A percentile compares a stretch with the other conserved stretches of the same genome.
Evolutionary conservation across 2,797 vertebrate genomes (phyloP).

Genomic region (Cynopterus sphinx): DNA sequence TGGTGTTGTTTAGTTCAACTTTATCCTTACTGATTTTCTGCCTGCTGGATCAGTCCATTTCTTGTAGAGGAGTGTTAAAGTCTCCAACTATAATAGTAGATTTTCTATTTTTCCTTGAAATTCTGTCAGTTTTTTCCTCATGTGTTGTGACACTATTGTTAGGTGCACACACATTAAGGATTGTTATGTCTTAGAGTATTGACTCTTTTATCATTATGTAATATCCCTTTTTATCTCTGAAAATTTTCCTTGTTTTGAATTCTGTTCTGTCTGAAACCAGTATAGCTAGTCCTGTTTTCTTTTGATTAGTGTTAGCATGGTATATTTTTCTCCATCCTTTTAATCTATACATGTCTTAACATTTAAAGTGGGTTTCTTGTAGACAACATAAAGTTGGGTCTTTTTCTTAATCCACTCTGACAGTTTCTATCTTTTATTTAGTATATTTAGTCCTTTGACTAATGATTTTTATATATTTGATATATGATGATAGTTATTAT

Average conservation of each 20-base stretch:
- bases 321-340: neutral
- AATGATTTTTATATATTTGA: neutral
- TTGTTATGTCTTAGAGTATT: neutral
- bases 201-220: neutral
- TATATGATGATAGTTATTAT: neutral
- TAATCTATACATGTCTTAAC: neutral
- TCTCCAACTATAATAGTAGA: neutral
- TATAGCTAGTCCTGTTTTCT: neutral
- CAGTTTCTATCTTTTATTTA: neutral
- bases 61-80: neutral
- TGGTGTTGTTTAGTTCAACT: neutral
- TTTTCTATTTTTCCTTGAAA: neutral
- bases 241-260: neutral
- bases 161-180: neutral
- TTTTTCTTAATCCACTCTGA: neutral
- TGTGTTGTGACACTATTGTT: neutral
- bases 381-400: neutral
- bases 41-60: neutral
- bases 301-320: neutral
- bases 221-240: neutral
- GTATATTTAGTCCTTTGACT: neutral
- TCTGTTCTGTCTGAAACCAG: neutral
- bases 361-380: neutral
- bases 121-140: neutral
- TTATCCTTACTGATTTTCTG: neutral